Evolutionary conservation across 2,797 vertebrate genomes (phyloP), one percentile per base, ranked within the genome.

Genomic region (Sebastes vulpes): DNA sequence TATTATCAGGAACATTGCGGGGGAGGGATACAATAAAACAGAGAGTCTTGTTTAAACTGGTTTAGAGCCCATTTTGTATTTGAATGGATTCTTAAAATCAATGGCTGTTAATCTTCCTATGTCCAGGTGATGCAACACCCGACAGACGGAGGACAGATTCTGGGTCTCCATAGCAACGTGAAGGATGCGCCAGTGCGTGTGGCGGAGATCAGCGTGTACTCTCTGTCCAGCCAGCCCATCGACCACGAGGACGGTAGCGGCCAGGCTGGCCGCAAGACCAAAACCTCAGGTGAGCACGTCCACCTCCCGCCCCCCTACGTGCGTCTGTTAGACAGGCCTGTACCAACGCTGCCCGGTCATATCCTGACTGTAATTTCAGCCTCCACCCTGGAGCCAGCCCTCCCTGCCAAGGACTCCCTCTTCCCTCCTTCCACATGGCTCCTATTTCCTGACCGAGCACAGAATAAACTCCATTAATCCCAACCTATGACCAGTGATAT

Each of bases 61-160:
- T 38, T 81, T 60, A 9, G 5, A 70, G 42, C 7, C n/a, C 16
- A 9, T 79, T 28, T 50, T 50, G 28, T 64, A 20, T 77, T 75
- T 57, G 5, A 50, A 63, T 65, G 9, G 7, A 58, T 86, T 71
- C 38, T 71, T 53, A 8, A 60, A 82, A 65, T 50, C 38, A 7
- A 31, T 35, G 21, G 10, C 14, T 1, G 38, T 76, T 78, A 60
- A 81, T 83, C 73, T 71, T 25, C 35, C 65, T 78, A 7, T 90
- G 12, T 83, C 50, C 92, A 96, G 96, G 96, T 96, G 93, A 95
- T 96, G 95, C 96, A 96, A 90, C 94, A 96, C 87, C 96, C 96
- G 1, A 96, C 95, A 83, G 96, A 96, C 61, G 96, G 95, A 71
- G 95, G 94, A 61, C 96, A 95, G 92, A 95, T 96, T 65, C 93